Percentiles rank a stretch among this genome's conserved stretches.
These are phyloP conservation scores for Coccyzus lansbergi DNA, from an alignment of 2,797 vertebrate genomes.

Conservation along the genomic window DNA sequence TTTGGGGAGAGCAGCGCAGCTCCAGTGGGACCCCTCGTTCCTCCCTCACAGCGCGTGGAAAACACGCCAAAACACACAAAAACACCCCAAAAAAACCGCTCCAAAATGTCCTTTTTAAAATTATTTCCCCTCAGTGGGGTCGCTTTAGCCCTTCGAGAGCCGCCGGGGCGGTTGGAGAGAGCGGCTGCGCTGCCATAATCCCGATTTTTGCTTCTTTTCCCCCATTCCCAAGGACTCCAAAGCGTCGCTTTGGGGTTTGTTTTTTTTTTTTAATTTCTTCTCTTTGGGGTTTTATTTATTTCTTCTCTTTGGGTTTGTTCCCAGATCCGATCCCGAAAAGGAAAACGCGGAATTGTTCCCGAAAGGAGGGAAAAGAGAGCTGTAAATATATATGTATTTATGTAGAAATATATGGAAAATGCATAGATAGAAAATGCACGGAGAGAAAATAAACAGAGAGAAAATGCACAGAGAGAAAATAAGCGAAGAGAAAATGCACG, in stretches of 20 bases:
- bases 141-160: not conserved
- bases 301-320: not conserved
- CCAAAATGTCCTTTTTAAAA: too few relatives aligned
- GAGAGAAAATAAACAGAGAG: too few relatives aligned
- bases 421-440: too few relatives aligned
- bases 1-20: not conserved
- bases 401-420: not conserved
- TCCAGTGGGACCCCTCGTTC: too few relatives aligned
- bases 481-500: too few relatives aligned
- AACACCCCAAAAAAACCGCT: not conserved
- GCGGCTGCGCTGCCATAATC: not conserved
- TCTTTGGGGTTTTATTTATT: not conserved
- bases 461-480: too few relatives aligned
- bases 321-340: not conserved
- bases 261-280: not conserved
- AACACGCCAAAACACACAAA: too few relatives aligned
- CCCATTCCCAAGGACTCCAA: not conserved
- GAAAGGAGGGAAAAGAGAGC: not conserved
- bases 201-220: not conserved
- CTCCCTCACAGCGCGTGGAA: not conserved
- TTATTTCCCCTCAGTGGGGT: not conserved
- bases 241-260: not conserved
- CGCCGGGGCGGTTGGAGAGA: not conserved
- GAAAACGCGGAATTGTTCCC: not conserved
- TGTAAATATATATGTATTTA: not conserved